Percentiles rank a stretch among this genome's conserved stretches.
phyloP scores from a whole-genome alignment of 2,888 invertebrate genomes.

The Matsumyia berberina region DNA sequence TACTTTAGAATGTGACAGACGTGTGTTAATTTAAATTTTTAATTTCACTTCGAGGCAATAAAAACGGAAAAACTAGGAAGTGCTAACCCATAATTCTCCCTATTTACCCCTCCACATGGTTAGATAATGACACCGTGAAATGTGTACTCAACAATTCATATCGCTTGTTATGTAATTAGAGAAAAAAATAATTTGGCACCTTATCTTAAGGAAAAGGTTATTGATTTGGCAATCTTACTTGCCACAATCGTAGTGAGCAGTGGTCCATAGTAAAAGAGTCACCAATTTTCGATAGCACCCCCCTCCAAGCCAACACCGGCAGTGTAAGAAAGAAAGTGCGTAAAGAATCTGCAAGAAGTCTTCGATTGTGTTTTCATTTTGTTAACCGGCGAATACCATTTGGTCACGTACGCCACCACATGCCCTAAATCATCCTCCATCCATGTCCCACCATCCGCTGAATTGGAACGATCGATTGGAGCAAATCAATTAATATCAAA shows the following conservation, averaged over 20 bases:
- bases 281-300: no score
- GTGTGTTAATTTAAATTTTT: no score
- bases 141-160: not conserved
- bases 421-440: not conserved
- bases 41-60: no score
- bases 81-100: no score
- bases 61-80: no score
- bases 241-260: not conserved
- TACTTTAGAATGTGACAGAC: no score
- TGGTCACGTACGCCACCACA: slow-evolving; percentile 51
- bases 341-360: slow-evolving; percentile 5
- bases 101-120: not conserved
- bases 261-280: no score
- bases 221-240: slow-evolving; percentile 9
- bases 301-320: not conserved
- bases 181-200: not conserved
- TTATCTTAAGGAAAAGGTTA: slow-evolving; percentile 3
- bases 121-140: slow-evolving; percentile 29
- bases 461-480: slow-evolving; percentile 3
- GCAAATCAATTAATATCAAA: slow-evolving; percentile 40
- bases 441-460: not conserved
- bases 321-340: not conserved
- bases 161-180: slow-evolving; percentile 46
- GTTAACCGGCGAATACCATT: slow-evolving; percentile 41
- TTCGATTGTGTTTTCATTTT: not conserved